These are phyloP conservation scores for Petaurus breviceps DNA, from an alignment of 2,113 vertebrate species.

Conservation along the genomic window DNA sequence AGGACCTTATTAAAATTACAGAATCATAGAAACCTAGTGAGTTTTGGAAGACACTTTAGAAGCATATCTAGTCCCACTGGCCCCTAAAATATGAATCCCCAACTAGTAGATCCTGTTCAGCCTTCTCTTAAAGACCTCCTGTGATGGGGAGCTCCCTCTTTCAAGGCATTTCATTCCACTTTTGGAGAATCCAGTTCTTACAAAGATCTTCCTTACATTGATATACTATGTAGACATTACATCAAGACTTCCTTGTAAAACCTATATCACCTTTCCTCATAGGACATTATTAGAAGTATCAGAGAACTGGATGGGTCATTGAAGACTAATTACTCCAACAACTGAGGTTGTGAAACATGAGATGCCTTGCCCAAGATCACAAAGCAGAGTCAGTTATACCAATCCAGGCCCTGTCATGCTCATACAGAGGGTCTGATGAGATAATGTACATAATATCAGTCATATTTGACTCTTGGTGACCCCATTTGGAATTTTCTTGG, in stretches of 20 bases:
- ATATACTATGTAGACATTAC: background rate
- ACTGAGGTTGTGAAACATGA: fast-evolving
- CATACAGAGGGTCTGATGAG: too few species aligned
- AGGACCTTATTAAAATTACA: background rate
- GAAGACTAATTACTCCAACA: fast-evolving
- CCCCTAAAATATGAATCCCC: background rate
- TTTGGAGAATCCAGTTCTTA: background rate
- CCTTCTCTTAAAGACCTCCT: background rate
- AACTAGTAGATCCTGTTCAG: background rate
- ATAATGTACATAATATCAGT: too few species aligned
- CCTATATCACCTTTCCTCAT: background rate
- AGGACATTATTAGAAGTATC: background rate
- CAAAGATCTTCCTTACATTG: background rate
- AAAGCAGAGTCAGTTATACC: background rate
- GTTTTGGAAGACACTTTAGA: background rate
- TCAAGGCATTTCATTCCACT: background rate
- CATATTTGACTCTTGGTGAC: too few species aligned
- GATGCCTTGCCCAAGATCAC: background rate
- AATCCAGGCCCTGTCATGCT: background rate
- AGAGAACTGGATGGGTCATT: background rate
- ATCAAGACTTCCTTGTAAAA: background rate
- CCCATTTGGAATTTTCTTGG: too few species aligned
- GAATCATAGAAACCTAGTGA: background rate
- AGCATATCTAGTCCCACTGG: background rate
- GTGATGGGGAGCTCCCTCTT: background rate